Conservation (phyloP, 92 coral and sea anemone species). For the Umimayanthus kanabou region DNA sequence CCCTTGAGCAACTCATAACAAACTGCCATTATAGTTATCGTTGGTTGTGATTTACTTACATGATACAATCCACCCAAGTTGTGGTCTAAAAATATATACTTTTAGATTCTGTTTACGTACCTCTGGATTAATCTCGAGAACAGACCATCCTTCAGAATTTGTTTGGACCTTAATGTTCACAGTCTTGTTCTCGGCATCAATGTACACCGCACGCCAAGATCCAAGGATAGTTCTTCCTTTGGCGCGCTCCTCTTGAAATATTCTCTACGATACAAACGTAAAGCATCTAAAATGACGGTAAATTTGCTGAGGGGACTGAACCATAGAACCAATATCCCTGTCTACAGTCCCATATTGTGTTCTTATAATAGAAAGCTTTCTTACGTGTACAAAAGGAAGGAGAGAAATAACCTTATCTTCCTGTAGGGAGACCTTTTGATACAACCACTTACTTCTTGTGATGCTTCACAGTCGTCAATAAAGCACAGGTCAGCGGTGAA, state of each 20-base stretch:
- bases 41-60: neutral
- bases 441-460: conserved; percentile 47
- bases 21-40: too few species aligned
- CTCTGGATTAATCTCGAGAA: conserved; percentile 37
- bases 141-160: conserved; percentile 56
- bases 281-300: too few species aligned
- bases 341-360: too few species aligned
- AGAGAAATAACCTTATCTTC: neutral
- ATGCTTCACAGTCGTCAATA: conserved; percentile 80
- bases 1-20: too few species aligned
- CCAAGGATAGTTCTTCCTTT: conserved; percentile 42
- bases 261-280: conserved; percentile 41
- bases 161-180: conserved; percentile 45
- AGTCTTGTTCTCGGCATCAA: conserved; percentile 25
- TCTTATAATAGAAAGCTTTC: neutral
- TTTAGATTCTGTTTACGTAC: conserved; percentile 20
- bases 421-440: too few species aligned
- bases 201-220: conserved; percentile 41
- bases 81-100: neutral
- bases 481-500: conserved; percentile 54
- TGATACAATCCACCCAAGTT: neutral
- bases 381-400: too few species aligned
- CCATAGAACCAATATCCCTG: too few species aligned
- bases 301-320: too few species aligned
- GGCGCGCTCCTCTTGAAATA: conserved; percentile 50